These are phyloP conservation scores for Dryadula phaetusa DNA, from an alignment of 2,888 invertebrate species.

Conservation along the genomic window DNA sequence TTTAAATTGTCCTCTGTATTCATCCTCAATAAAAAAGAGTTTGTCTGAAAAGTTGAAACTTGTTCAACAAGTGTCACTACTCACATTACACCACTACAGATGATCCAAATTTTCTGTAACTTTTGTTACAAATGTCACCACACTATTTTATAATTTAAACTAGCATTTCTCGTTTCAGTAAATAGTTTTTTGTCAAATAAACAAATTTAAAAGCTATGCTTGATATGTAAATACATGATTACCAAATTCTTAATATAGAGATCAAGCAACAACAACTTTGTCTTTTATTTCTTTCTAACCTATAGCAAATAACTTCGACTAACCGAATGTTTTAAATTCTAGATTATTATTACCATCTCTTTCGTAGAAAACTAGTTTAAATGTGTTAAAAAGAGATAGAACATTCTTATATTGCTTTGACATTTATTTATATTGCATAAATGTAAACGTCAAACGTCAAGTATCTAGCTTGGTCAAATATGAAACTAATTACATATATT, in stretches of 20 bases:
- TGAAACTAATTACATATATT: constrained; percentile 71
- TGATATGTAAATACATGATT: constrained; percentile 33
- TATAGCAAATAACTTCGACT: constrained; percentile 51
- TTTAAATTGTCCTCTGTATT: constrained; percentile 89
- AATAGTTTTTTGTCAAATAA: constrained; percentile 31
- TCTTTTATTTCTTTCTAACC: constrained; percentile 72
- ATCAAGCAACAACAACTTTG: constrained; percentile 39
- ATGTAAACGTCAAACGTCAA: constrained; percentile 71
- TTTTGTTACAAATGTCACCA: constrained; percentile 52
- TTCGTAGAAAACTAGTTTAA: constrained; percentile 31
- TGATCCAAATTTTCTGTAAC: constrained; percentile 63
- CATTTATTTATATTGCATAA: constrained; percentile 35
- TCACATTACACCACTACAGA: constrained; percentile 42
- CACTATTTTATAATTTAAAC: constrained; percentile 22
- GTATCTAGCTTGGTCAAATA: constrained; percentile 64
- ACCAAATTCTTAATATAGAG: constrained; percentile 32
- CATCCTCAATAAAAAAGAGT: constrained; percentile 86
- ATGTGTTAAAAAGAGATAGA: constrained; percentile 60
- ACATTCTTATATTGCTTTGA: constrained; percentile 33
- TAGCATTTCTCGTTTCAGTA: constrained; percentile 16
- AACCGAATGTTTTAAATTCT: constrained; percentile 46
- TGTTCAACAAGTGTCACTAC: constrained; percentile 71
- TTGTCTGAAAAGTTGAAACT: constrained; percentile 82
- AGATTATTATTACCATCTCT: constrained; percentile 45
- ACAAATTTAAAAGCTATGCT: constrained; percentile 42